These are phyloP conservation scores for Pinna nobilis DNA, from an alignment of 1,140 invertebrate species.

Conservation along the genomic window DNA sequence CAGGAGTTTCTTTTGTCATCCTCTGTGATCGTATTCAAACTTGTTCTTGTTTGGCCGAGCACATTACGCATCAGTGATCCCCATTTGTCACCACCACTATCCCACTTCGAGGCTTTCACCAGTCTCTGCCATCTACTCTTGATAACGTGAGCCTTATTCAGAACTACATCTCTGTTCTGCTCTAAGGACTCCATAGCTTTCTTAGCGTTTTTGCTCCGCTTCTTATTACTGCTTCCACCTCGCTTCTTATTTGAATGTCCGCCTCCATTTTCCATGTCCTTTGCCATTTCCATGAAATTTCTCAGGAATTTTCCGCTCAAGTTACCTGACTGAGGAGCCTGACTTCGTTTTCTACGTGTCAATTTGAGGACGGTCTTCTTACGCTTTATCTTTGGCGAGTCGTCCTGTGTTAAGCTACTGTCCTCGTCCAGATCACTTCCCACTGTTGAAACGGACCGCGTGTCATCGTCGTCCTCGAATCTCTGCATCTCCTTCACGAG, in stretches of 20 bases:
- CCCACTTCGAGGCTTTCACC: constrained; percentile 25
- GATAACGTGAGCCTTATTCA: constrained; percentile 60
- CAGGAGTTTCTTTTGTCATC: constrained; percentile 55
- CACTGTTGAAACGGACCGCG: constrained; percentile 58
- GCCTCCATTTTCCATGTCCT: constrained; percentile 58
- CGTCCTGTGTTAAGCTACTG: constrained; percentile 61
- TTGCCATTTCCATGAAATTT: constrained; percentile 64
- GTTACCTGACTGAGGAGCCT: constrained; percentile 43
- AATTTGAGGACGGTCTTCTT: constrained; percentile 58
- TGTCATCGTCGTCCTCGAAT: constrained; percentile 65
- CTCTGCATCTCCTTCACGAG: constrained; percentile 64
- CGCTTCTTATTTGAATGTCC: constrained; percentile 31
- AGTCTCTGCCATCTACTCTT: constrained; percentile 58
- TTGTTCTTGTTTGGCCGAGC: constrained; percentile 53
- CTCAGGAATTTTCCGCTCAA: constrained; percentile 62
- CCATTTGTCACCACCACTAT: constrained; percentile 55
- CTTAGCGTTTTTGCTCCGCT: constrained; percentile 52
- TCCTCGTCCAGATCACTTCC: constrained; percentile 53
- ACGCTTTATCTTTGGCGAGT: constrained; percentile 59
- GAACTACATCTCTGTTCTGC: constrained; percentile 52
- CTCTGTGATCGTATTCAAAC: constrained; percentile 59
- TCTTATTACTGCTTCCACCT: constrained; percentile 49
- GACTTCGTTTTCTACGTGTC: constrained; percentile 43
- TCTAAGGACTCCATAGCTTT: constrained; percentile 58
- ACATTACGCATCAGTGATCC: constrained; percentile 53